These are phyloP conservation scores for Galaxias olidus DNA, from an alignment of 2,797 vertebrate genomes.

Conservation along the genomic window DNA sequence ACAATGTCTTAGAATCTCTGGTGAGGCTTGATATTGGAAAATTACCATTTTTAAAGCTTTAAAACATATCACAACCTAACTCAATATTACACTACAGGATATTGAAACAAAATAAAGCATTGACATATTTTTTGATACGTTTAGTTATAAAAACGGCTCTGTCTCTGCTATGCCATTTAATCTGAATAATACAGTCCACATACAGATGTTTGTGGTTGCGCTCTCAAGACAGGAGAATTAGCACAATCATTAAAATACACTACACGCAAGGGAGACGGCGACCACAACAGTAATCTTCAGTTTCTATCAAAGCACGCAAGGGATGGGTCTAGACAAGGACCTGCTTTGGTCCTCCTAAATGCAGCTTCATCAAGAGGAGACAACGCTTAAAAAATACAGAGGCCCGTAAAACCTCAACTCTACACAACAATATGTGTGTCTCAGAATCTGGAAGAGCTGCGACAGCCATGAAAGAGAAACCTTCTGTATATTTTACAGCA, in stretches of 20 bases:
- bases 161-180: no score
- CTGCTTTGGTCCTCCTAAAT: conserved; percentile 37
- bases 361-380: conserved; percentile 37
- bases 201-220: conserved; percentile 31
- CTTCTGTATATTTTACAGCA: conserved; percentile 74
- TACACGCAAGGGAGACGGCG: conserved; percentile 35
- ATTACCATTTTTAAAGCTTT: neutral
- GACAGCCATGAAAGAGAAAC: conserved; percentile 67
- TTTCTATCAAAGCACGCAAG: conserved; percentile 34
- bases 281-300: conserved; percentile 49
- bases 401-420: conserved; percentile 69
- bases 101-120: no score
- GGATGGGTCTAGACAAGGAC: conserved; percentile 41
- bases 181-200: no score
- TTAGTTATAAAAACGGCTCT: no score
- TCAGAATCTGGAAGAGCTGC: conserved; percentile 63
- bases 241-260: conserved; percentile 50
- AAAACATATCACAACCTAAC: no score
- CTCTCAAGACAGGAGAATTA: conserved; percentile 46
- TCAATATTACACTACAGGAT: no score
- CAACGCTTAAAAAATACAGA: conserved; percentile 50
- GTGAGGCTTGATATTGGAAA: conserved; percentile 5
- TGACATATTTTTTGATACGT: no score
- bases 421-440: conserved; percentile 77
- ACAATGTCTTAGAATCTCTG: conserved; percentile 42